These are phyloP conservation scores for Leptopterna dolabrata DNA, from an alignment of 2,888 invertebrate species.

Conservation along the genomic window DNA sequence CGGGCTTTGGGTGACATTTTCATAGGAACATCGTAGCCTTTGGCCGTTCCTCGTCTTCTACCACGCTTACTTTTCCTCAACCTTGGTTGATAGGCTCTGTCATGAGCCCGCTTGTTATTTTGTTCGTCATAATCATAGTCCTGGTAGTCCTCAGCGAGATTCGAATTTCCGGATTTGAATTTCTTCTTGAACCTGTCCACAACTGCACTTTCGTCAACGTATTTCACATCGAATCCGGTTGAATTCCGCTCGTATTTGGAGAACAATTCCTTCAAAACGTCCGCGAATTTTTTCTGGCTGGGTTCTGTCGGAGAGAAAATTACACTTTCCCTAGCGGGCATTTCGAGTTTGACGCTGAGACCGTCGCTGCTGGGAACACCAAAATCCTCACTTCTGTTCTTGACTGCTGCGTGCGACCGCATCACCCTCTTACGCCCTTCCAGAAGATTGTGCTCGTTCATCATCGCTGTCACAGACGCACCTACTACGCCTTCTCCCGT, in stretches of 20 bases:
- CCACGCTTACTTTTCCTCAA: not conserved
- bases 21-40: not conserved
- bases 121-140: conserved; percentile 28
- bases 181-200: not conserved
- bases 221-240: not conserved
- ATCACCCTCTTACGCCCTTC: conserved; percentile 4
- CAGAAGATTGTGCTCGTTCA: not conserved
- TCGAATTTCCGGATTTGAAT: not conserved
- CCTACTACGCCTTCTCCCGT: not conserved
- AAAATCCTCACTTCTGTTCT: not conserved
- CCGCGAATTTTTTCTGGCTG: not conserved
- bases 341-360: not conserved
- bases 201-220: not conserved
- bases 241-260: not conserved
- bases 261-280: conserved; percentile 18
- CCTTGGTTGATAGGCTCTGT: not conserved
- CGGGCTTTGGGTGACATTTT: not conserved
- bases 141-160: conserved; percentile 20
- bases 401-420: not conserved
- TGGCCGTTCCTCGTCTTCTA: not conserved
- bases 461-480: not conserved
- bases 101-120: not conserved
- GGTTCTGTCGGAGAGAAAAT: conserved; percentile 3
- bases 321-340: not conserved
- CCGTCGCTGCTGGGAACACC: not conserved